Evolutionary conservation across 2,113 vertebrate genomes (phyloP), one percentile per base, ranked within the genome.

Genomic region (Pluvialis apricaria): DNA sequence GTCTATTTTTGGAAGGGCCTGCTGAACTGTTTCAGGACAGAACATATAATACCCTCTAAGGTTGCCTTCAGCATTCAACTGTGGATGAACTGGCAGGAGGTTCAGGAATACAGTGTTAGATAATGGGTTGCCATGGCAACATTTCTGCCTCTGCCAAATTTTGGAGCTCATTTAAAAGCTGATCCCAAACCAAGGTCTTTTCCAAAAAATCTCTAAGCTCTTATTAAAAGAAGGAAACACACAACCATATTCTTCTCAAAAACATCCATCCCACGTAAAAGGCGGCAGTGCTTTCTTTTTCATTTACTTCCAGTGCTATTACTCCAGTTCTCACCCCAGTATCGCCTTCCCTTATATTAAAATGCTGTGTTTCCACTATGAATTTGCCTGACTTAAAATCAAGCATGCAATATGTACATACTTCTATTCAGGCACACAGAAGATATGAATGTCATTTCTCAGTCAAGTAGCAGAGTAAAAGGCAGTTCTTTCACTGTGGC

Each of bases 81-180:
- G 60, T 13, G 90, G 92, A 54, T 88, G 79, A 88, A 78, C 76
- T 58, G 92, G 91, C 89, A 94, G 96, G 72, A 86, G 94, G 90
- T 29, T 88, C 87, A 64, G 90, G 3, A 70, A 36, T 9, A 61
- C 54, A 22, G 79, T 58, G 61, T 49, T 13, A 58, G 92, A 89
- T 81, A 64, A 94, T 31, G 61, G 52, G 95, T 96, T 94, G 44
- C 96, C n/a, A 20, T 82, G 88, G 93, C 82, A 97, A 96, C 97
- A 70, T 47, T 62, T 49, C 91, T 70, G 76, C 91, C 86, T 86
- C 91, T 94, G 88, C 89, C 92, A 96, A 84, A 94, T 83, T 94
- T 76, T 92, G 80, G 95, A 88, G 82, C 79, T 93, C 57, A 36
- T 88, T 95, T 88, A 84, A 95, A 94, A 83, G 94, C 86, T 90